Conservation (phyloP, 2,113 vertebrate species). For the Ochotona curzoniae region DNA sequence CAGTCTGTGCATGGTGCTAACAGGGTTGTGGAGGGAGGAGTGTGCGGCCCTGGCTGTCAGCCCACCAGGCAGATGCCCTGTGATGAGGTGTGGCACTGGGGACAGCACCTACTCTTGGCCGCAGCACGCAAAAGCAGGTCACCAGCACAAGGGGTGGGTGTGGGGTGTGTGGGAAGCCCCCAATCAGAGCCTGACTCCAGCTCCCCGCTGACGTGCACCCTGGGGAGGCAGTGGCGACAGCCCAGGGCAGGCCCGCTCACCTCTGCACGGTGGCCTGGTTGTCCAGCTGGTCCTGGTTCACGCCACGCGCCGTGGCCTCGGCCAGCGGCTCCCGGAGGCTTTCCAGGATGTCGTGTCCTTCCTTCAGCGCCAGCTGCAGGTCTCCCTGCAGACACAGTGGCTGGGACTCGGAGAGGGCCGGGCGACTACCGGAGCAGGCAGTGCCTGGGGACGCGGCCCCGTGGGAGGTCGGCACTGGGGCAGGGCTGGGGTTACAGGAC, state of each 20-base stretch:
- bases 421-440: neutral
- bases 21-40: too few species aligned
- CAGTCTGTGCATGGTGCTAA: too few species aligned
- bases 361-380: constrained; percentile 88
- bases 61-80: too few species aligned
- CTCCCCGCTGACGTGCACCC: too few species aligned
- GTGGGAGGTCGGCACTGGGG: neutral
- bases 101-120: too few species aligned
- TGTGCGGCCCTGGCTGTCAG: too few species aligned
- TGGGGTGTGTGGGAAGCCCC: too few species aligned
- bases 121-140: too few species aligned
- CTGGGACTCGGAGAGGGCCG: neutral
- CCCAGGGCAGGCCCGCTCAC: constrained; percentile 79
- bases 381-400: constrained; percentile 87
- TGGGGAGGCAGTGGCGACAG: neutral
- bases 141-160: too few species aligned
- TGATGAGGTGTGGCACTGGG: too few species aligned
- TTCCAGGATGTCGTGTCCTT: constrained; percentile 90
- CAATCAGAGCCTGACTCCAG: too few species aligned
- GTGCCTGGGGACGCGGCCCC: neutral
- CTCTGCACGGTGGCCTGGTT: constrained; percentile 95
- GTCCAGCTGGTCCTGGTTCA: constrained; percentile 96
- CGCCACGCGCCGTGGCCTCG: constrained; percentile 89
- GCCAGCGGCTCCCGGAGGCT: constrained; percentile 91
- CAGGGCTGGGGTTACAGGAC: neutral